phyloP scores from a whole-genome alignment of 2,113 vertebrate genomes.

The Struthidea cinerea region DNA sequence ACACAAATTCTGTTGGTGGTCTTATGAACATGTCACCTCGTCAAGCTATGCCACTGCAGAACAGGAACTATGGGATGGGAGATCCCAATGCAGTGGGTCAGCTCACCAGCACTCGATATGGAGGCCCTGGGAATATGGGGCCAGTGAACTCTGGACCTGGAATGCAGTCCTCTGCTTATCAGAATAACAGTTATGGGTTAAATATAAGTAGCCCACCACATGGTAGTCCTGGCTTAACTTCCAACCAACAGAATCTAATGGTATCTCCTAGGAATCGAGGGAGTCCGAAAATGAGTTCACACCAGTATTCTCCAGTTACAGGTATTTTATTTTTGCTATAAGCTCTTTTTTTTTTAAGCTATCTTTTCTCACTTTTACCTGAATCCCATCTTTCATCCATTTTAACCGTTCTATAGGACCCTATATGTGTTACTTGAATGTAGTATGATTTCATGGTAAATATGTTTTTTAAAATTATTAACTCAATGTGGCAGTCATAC shows the following conservation, averaged over 20 bases:
- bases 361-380: background rate
- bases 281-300: conserved; percentile 90
- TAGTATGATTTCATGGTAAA: background rate
- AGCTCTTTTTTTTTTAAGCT: background rate
- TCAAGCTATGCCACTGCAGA: conserved; percentile 74
- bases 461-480: background rate
- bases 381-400: background rate
- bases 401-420: background rate
- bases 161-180: conserved; percentile 82
- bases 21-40: conserved; percentile 78
- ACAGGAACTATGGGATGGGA: conserved; percentile 70
- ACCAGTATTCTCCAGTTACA: conserved; percentile 90
- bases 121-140: conserved; percentile 52
- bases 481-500: background rate
- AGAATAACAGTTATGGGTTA: conserved; percentile 81
- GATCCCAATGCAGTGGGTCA: conserved; percentile 64
- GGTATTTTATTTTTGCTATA: conserved; percentile 69
- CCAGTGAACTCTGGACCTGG: conserved; percentile 50
- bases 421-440: background rate
- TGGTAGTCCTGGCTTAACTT: conserved; percentile 83
- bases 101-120: conserved; percentile 67
- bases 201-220: conserved; percentile 89
- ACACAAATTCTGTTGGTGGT: conserved; percentile 73
- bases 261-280: conserved; percentile 88
- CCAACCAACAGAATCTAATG: conserved; percentile 85